Percentiles rank a stretch among this genome's conserved stretches.
Evolutionary conservation across 2,797 vertebrate species (phyloP).

Genomic region (Pseudochaenichthys georgianus): DNA sequence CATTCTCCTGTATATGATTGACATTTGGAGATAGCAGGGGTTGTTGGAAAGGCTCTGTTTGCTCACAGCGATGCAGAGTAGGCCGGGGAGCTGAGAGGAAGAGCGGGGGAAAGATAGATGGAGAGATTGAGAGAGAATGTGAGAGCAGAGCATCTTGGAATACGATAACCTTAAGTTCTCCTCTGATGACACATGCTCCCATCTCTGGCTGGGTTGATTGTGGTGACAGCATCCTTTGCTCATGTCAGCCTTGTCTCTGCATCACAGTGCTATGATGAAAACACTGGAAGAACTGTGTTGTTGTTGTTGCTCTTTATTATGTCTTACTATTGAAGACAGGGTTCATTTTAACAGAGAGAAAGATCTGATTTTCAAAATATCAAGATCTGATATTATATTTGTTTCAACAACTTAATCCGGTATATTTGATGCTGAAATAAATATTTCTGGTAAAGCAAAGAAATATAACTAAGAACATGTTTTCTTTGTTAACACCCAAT

Average conservation of each 20-base stretch:
- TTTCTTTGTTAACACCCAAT: background rate
- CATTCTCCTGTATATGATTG: slow-evolving; percentile 55
- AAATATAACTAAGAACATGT: background rate
- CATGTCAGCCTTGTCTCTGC: slow-evolving; percentile 26
- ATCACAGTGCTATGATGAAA: slow-evolving; percentile 47
- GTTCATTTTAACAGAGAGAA: slow-evolving; percentile 11
- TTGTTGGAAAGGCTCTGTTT: slow-evolving; percentile 61
- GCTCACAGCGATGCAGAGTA: slow-evolving; percentile 32
- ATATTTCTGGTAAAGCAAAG: background rate
- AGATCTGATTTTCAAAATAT: slow-evolving; percentile 6
- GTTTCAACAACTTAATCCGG: background rate
- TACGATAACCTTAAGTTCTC: slow-evolving; percentile 58
- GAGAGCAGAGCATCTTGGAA: slow-evolving; percentile 52
- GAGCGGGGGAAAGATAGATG: slow-evolving; percentile 32
- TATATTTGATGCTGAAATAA: background rate
- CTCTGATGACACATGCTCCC: slow-evolving; percentile 62
- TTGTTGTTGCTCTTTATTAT: slow-evolving; percentile 22
- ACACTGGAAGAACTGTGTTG: slow-evolving; percentile 13
- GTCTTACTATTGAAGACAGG: background rate
- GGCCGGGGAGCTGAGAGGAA: slow-evolving; percentile 12
- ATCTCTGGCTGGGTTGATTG: slow-evolving; percentile 50
- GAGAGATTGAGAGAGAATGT: slow-evolving; percentile 41
- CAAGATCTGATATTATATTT: background rate
- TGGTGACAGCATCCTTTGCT: slow-evolving; percentile 62
- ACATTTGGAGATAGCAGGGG: slow-evolving; percentile 56